These are phyloP conservation scores for Aplocera efformata DNA, from an alignment of 2,888 invertebrate genomes.

Conservation along the genomic window DNA sequence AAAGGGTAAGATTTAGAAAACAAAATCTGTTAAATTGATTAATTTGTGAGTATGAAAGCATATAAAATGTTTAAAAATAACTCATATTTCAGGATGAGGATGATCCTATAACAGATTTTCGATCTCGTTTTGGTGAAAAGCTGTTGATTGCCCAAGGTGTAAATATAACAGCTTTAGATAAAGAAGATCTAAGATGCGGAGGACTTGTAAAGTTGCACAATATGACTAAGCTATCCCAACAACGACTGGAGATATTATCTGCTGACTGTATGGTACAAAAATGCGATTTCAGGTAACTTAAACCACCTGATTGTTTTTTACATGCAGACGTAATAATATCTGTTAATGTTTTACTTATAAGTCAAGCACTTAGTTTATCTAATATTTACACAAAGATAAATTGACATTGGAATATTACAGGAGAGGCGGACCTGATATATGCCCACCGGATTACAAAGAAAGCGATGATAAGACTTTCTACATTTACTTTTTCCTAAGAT, in stretches of 20 bases:
- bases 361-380: slow-evolving; percentile 44
- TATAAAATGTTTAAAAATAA: not conserved
- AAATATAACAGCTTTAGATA: slow-evolving; percentile 86
- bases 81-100: slow-evolving; percentile 80
- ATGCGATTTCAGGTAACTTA: slow-evolving; percentile 83
- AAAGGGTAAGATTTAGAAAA: slow-evolving; percentile 62
- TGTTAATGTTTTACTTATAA: slow-evolving; percentile 43
- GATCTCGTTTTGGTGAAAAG: slow-evolving; percentile 85
- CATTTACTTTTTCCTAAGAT: slow-evolving; percentile 89
- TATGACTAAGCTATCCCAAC: slow-evolving; percentile 79
- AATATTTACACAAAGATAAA: slow-evolving; percentile 44
- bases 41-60: not conserved
- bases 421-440: slow-evolving; percentile 87
- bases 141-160: slow-evolving; percentile 83
- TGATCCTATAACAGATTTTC: slow-evolving; percentile 86
- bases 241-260: slow-evolving; percentile 80
- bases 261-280: slow-evolving; percentile 88
- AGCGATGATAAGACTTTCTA: slow-evolving; percentile 90
- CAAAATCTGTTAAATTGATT: too few species aligned
- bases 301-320: not conserved
- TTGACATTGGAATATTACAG: slow-evolving; percentile 68
- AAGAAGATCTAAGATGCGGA: slow-evolving; percentile 87
- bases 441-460: slow-evolving; percentile 89
- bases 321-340: slow-evolving; percentile 22
- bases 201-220: slow-evolving; percentile 85